Conservation (phyloP, 2,888 invertebrate genomes). For the Brenthis ino region DNA sequence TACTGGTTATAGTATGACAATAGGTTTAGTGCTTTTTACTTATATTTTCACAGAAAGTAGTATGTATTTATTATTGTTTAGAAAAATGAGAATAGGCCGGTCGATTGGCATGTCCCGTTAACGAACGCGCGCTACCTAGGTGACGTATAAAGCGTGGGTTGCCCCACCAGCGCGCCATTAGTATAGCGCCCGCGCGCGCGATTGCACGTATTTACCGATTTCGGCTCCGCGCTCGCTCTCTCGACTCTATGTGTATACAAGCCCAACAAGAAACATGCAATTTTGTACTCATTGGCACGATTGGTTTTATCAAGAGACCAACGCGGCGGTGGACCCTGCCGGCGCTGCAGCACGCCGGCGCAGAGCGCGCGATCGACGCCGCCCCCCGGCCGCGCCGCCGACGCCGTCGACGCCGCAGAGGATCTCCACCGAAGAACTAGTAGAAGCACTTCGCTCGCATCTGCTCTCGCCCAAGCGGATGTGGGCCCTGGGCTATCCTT, state of each 20-base stretch:
- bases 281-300: conserved; percentile 74
- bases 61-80: conserved; percentile 70
- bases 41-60: conserved; percentile 55
- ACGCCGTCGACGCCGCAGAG: conserved; percentile 69
- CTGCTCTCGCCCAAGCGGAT: conserved; percentile 84
- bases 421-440: conserved; percentile 82
- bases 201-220: conserved; percentile 71
- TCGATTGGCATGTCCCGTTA: conserved; percentile 79
- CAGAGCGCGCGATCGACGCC: conserved; percentile 73
- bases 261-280: conserved; percentile 70
- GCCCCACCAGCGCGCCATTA: conserved; percentile 79
- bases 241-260: conserved; percentile 81
- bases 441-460: conserved; percentile 82
- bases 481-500: conserved; percentile 87
- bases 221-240: conserved; percentile 69
- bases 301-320: conserved; percentile 79
- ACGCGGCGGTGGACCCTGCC: conserved; percentile 70
- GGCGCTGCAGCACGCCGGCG: conserved; percentile 72
- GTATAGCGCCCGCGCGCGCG: conserved; percentile 79
- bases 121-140: conserved; percentile 75
- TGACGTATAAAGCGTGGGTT: conserved; percentile 78
- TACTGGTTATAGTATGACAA: conserved; percentile 28
- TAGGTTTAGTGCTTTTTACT: conserved; percentile 39
- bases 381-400: conserved; percentile 69
- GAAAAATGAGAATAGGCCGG: conserved; percentile 80